These are phyloP conservation scores for Argyrosomus regius DNA, from an alignment of 2,797 vertebrate species.

Conservation along the genomic window DNA sequence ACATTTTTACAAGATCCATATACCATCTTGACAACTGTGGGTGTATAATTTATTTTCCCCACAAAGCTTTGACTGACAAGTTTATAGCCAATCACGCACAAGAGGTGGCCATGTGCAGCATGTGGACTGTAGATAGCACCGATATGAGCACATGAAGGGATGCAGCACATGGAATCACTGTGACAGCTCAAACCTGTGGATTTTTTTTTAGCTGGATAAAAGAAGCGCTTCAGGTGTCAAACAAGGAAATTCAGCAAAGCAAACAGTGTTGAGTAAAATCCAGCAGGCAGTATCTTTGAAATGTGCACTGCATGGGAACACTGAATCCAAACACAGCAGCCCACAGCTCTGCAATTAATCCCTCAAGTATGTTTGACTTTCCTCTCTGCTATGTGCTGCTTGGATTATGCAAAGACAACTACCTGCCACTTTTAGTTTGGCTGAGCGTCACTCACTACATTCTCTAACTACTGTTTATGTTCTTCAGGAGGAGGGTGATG, in stretches of 20 bases:
- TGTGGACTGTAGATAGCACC: neutral
- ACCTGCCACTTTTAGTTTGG: conserved; percentile 8
- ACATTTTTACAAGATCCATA: conserved; percentile 10
- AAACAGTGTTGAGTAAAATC: conserved; percentile 18
- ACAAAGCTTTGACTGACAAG: conserved; percentile 37
- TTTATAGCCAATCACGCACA: conserved; percentile 16
- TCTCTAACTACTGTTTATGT: neutral
- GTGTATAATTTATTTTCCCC: conserved; percentile 20
- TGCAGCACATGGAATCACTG: neutral
- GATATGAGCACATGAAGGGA: neutral
- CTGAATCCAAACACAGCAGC: conserved; percentile 13
- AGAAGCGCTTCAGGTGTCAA: conserved; percentile 17
- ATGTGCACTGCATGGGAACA: conserved; percentile 14
- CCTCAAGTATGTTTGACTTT: conserved; percentile 2
- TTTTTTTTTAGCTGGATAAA: conserved; percentile 13
- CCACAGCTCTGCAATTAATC: conserved; percentile 23
- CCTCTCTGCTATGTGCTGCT: neutral
- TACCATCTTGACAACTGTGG: conserved; percentile 36
- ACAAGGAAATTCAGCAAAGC: conserved; percentile 2
- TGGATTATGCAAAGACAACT: neutral
- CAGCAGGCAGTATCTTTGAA: conserved; percentile 18
- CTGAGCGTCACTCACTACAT: neutral
- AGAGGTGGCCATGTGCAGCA: neutral
- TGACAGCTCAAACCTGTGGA: conserved; percentile 15
- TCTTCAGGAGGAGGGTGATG: neutral